These are phyloP conservation scores for Percopsis transmontana DNA, from an alignment of 2,113 vertebrate species.

Conservation along the genomic window DNA sequence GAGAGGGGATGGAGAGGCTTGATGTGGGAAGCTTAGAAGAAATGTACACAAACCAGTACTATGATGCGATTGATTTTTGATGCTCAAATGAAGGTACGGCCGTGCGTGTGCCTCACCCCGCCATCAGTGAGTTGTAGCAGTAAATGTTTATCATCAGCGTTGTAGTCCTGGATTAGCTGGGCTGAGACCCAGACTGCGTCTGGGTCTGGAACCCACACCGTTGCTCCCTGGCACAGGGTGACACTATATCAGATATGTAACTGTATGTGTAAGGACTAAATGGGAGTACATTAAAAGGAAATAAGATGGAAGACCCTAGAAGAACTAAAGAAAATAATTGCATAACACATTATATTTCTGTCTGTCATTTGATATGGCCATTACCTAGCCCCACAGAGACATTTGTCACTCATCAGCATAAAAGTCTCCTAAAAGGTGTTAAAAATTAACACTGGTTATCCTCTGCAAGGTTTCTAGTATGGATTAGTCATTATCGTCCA, in stretches of 20 bases:
- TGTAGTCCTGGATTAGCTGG: constrained; percentile 70
- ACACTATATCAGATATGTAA: background rate
- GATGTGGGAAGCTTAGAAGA: background rate
- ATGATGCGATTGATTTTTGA: background rate
- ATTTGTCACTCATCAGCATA: constrained; percentile 77
- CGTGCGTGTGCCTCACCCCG: constrained; percentile 58
- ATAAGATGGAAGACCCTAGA: background rate
- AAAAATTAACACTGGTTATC: constrained; percentile 79
- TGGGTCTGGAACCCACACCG: constrained; percentile 80
- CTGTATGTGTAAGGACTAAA: background rate
- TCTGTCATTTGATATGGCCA: background rate
- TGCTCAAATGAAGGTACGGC: background rate
- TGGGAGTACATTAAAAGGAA: background rate
- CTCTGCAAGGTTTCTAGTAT: constrained; percentile 19
- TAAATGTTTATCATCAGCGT: constrained; percentile 64
- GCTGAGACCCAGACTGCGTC: constrained; percentile 77
- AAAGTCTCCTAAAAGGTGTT: constrained; percentile 71
- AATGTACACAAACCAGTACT: background rate
- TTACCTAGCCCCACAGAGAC: constrained; percentile 23
- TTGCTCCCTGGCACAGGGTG: constrained; percentile 67
- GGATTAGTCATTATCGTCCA: constrained; percentile 52
- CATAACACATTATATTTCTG: constrained; percentile 14
- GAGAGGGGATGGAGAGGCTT: background rate
- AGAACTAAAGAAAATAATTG: background rate
- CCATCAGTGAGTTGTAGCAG: constrained; percentile 71